These are phyloP conservation scores for Slavum lentiscoides DNA, from an alignment of 2,888 invertebrate genomes.

Conservation along the genomic window DNA sequence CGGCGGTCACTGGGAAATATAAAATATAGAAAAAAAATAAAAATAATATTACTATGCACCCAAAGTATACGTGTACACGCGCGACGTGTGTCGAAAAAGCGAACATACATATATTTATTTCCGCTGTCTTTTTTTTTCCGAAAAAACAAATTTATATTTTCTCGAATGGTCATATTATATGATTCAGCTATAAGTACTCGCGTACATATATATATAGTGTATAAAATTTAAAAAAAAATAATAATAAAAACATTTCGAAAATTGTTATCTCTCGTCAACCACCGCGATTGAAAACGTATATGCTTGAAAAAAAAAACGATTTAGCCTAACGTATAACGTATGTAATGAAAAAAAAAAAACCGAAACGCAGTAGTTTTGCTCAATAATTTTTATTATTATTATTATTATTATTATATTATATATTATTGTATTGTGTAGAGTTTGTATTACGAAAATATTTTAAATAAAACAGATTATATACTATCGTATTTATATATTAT, in stretches of 20 bases:
- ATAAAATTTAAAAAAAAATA: neutral
- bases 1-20: no score
- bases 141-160: no score
- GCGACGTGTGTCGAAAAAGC: no score
- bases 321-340: conserved; percentile 25
- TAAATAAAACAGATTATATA: conserved; percentile 5
- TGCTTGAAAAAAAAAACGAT: conserved; percentile 10
- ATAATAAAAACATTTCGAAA: conserved; percentile 7
- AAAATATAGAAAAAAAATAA: no score
- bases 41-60: no score
- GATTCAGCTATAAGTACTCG: no score
- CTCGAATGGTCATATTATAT: neutral
- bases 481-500: conserved; percentile 38
- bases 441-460: conserved; percentile 40
- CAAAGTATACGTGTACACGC: no score
- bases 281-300: neutral
- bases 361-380: conserved; percentile 53
- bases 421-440: conserved; percentile 39
- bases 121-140: no score
- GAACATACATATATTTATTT: no score
- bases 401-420: conserved; percentile 27
- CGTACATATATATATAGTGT: neutral
- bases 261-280: conserved; percentile 36
- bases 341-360: conserved; percentile 12
- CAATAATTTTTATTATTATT: conserved; percentile 50